These are phyloP conservation scores for Drosophila nasuta DNA, from an alignment of 1,140 invertebrate genomes.

Conservation along the genomic window DNA sequence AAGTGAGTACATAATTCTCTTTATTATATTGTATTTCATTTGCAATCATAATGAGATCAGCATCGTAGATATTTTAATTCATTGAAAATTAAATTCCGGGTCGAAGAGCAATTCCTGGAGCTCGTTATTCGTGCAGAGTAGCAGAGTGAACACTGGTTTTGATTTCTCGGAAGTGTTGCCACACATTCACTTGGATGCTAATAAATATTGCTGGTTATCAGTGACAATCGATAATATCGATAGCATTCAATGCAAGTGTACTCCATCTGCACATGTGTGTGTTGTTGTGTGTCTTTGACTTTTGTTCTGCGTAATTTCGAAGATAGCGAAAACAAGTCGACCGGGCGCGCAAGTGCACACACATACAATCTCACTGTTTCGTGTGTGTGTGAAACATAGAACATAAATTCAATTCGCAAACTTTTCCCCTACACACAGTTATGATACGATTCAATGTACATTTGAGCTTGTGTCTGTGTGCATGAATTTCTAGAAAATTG, in stretches of 20 bases:
- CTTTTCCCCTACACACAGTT: conserved; percentile 8
- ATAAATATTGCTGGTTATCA: neutral
- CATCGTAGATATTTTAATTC: too few species aligned
- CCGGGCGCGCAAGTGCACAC: neutral
- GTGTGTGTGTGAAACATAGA: conserved; percentile 2
- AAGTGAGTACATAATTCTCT: conserved; percentile 47
- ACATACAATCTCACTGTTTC: neutral
- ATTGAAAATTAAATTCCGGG: too few species aligned
- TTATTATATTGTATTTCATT: too few species aligned
- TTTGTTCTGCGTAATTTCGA: conserved; percentile 23
- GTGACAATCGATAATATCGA: neutral
- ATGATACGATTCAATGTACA: conserved; percentile 11
- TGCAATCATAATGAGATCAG: too few species aligned
- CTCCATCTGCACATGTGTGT: conserved; percentile 8
- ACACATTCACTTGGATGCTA: neutral
- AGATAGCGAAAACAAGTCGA: conserved; percentile 24
- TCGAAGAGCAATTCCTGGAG: too few species aligned
- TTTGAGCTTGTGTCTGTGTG: conserved; percentile 1
- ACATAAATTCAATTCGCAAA: conserved; percentile 24
- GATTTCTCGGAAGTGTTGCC: neutral
- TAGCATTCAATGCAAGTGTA: neutral
- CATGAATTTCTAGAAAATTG: conserved; percentile 68
- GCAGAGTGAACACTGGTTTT: too few species aligned
- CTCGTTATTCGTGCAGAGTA: too few species aligned
- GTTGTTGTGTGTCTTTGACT: conserved; percentile 17